Conservation (phyloP, 1,140 invertebrate species). For the Eueides isabella region DNA sequence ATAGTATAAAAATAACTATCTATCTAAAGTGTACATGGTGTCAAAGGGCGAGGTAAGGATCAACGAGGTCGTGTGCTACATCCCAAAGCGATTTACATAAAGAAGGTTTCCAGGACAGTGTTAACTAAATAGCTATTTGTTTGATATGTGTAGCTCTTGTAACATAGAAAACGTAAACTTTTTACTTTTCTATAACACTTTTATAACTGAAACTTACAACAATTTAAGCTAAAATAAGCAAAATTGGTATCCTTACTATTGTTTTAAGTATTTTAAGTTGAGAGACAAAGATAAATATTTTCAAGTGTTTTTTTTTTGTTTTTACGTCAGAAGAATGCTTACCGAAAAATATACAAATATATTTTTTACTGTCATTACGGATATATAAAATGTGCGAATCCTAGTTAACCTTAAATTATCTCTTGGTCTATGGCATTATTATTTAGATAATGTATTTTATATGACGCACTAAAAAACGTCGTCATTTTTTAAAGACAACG, state of each 20-base stretch:
- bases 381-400: too few species aligned
- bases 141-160: background rate
- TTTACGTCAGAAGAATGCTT: too few species aligned
- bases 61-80: constrained; percentile 34
- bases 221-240: too few species aligned
- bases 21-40: background rate
- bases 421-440: background rate
- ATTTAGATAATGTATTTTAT: background rate
- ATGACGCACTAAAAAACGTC: background rate
- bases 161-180: background rate
- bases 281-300: background rate
- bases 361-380: too few species aligned
- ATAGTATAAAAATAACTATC: background rate
- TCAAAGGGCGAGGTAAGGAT: constrained; percentile 10
- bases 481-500: too few species aligned
- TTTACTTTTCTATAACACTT: background rate
- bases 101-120: constrained; percentile 32
- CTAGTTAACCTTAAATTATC: background rate
- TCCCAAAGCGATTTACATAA: constrained; percentile 27
- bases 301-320: too few species aligned
- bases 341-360: too few species aligned
- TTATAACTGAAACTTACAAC: too few species aligned
- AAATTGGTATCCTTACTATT: too few species aligned
- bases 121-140: constrained; percentile 1
- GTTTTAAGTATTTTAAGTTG: too few species aligned